Evolutionary conservation across 2,113 vertebrate species (phyloP).

Genomic region (Trematomus loennbergii): DNA sequence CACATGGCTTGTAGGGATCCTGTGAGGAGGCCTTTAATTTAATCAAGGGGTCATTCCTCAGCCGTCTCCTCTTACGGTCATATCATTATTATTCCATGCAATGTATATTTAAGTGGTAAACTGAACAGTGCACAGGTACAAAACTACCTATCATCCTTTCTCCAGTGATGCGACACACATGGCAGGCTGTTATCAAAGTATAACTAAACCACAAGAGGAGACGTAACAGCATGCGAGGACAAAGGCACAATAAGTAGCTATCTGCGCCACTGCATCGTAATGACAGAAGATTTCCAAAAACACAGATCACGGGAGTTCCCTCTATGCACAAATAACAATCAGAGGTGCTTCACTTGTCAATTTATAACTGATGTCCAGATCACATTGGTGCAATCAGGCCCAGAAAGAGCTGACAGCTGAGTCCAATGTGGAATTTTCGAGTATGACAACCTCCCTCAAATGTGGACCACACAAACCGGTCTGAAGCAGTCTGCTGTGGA

Average conservation of each 20-base stretch:
- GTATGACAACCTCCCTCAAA: slow-evolving; percentile 36
- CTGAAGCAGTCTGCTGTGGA: slow-evolving; percentile 76
- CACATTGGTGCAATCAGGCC: background rate
- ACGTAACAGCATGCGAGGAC: slow-evolving; percentile 19
- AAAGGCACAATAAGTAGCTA: slow-evolving; percentile 26
- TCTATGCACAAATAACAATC: slow-evolving; percentile 42
- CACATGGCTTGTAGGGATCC: slow-evolving; percentile 21
- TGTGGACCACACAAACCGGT: slow-evolving; percentile 75
- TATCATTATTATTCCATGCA: slow-evolving; percentile 46
- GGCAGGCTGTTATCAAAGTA: slow-evolving; percentile 37
- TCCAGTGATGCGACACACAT: slow-evolving; percentile 25
- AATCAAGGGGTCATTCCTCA: slow-evolving; percentile 31
- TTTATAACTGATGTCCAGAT: background rate
- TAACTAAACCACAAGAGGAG: slow-evolving; percentile 53
- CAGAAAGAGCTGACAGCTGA: slow-evolving; percentile 45
- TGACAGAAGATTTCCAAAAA: slow-evolving; percentile 26
- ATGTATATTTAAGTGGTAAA: slow-evolving; percentile 59
- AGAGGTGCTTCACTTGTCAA: background rate
- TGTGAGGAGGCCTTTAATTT: slow-evolving; percentile 23
- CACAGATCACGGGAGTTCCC: slow-evolving; percentile 8
- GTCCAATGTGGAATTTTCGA: slow-evolving; percentile 33
- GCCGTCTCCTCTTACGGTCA: slow-evolving; percentile 33
- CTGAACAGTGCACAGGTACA: slow-evolving; percentile 11
- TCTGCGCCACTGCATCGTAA: slow-evolving; percentile 39
- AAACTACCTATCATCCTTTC: slow-evolving; percentile 40